Evolutionary conservation across 2,888 invertebrate species (phyloP).

Genomic region (Pseudanteris insignis): DNA sequence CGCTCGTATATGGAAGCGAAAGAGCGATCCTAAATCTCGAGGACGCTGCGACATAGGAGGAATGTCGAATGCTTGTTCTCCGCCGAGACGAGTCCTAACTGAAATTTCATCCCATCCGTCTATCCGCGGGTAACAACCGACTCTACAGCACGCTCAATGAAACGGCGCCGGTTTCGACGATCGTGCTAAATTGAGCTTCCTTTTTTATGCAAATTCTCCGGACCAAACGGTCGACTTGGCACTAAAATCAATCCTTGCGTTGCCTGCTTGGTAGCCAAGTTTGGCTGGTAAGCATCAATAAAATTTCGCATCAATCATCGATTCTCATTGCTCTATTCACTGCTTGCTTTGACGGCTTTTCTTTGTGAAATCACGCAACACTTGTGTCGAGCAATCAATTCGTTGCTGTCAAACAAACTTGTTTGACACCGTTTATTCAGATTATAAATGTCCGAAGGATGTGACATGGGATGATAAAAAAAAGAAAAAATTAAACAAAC

Average conservation of each 20-base stretch:
- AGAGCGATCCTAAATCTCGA: constrained; percentile 45
- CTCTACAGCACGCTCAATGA: neutral
- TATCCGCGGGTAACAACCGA: neutral
- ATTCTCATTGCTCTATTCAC: too few relatives aligned
- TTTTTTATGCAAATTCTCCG: constrained; percentile 1
- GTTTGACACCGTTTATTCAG: too few relatives aligned
- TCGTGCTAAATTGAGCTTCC: neutral
- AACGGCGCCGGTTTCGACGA: neutral
- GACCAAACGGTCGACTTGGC: too few relatives aligned
- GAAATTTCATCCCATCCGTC: constrained; percentile 49
- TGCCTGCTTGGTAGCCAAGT: too few relatives aligned
- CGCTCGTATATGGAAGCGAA: constrained; percentile 23
- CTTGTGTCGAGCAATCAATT: constrained; percentile 11
- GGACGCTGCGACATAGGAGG: constrained; percentile 40
- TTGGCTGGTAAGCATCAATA: neutral
- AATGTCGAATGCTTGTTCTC: constrained; percentile 42
- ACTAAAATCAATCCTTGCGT: neutral
- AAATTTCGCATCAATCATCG: neutral
- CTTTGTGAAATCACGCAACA: constrained; percentile 9
- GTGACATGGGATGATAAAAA: too few relatives aligned
- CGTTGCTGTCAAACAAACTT: constrained; percentile 8
- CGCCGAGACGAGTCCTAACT: constrained; percentile 44
- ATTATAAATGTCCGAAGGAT: too few relatives aligned
- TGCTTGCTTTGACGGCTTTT: neutral
- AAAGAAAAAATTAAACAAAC: too few relatives aligned